Percentiles rank a stretch among this genome's conserved stretches.
Evolutionary conservation across 2,888 invertebrate genomes (phyloP).

Genomic region (Chesias legatella): DNA sequence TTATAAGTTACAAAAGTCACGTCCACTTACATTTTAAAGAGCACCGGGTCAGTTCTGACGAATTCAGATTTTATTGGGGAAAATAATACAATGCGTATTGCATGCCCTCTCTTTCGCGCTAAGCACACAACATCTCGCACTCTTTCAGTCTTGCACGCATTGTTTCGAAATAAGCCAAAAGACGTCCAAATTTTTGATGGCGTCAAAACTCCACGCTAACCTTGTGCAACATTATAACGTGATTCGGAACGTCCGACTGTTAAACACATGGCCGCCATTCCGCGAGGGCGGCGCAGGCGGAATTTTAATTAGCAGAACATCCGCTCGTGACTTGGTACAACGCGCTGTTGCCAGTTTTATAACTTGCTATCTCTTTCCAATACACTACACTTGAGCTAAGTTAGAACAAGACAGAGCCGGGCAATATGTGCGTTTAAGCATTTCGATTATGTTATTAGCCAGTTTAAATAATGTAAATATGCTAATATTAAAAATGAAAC

Average conservation of each 20-base stretch:
- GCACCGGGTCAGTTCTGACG: conserved; percentile 78
- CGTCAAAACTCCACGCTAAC: conserved; percentile 61
- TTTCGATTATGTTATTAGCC: conserved; percentile 16
- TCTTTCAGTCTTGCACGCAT: conserved; percentile 63
- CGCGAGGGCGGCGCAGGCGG: conserved; percentile 80
- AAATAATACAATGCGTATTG: conserved; percentile 54
- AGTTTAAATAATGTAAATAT: conserved; percentile 25
- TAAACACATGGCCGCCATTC: conserved; percentile 79
- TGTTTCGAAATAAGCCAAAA: conserved; percentile 51
- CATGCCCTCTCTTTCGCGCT: conserved; percentile 50
- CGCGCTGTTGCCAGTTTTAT: conserved; percentile 72
- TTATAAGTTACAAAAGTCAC: conserved; percentile 61
- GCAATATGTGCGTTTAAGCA: too few relatives aligned
- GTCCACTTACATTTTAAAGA: conserved; percentile 63
- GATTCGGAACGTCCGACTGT: conserved; percentile 74
- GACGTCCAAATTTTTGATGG: conserved; percentile 45
- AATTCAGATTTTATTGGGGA: conserved; percentile 53
- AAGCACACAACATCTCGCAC: conserved; percentile 51
- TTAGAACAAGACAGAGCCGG: conserved; percentile 35
- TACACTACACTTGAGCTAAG: conserved; percentile 39
- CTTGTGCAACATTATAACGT: conserved; percentile 77
- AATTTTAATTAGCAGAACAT: conserved; percentile 81
- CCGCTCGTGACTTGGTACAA: conserved; percentile 73
- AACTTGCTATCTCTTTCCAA: conserved; percentile 56
- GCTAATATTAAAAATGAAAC: conserved; percentile 35